phyloP scores from a whole-genome alignment of 64 coral and sea anemone genomes.

The Actinia equina region DNA sequence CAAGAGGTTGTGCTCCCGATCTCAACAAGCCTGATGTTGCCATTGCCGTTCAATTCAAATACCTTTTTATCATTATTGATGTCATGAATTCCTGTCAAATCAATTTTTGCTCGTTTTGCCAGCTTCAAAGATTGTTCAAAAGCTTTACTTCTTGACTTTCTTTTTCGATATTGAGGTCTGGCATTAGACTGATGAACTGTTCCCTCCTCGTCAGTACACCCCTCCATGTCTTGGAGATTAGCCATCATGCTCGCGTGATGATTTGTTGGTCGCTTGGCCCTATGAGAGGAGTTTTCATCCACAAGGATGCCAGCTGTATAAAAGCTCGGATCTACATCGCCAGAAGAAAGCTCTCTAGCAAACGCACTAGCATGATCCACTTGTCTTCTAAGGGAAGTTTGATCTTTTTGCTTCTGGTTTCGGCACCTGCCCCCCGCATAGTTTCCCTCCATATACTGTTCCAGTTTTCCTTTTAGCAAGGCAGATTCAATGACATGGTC shows the following conservation, averaged over 20 bases:
- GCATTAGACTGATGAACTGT: neutral
- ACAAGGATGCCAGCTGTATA: conserved; percentile 28
- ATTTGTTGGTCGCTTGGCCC: conserved; percentile 38
- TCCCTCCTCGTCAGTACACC: conserved; percentile 9
- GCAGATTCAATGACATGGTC: conserved; percentile 59
- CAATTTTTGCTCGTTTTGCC: conserved; percentile 41
- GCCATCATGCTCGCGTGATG: conserved; percentile 10
- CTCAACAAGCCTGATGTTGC: conserved; percentile 11
- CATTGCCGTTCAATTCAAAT: conserved; percentile 10
- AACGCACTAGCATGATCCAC: conserved; percentile 41
- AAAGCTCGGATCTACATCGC: conserved; percentile 23
- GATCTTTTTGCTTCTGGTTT: conserved; percentile 46
- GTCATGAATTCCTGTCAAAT: conserved; percentile 19
- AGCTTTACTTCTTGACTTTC: conserved; percentile 46
- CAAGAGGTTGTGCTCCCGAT: conserved; percentile 11
- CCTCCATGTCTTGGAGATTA: conserved; percentile 1
- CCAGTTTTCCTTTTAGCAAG: conserved; percentile 48
- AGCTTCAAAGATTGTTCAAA: conserved; percentile 40
- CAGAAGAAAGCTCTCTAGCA: conserved; percentile 49
- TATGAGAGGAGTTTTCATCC: conserved; percentile 43
- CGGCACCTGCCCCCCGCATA: conserved; percentile 42
- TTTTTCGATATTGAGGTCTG: conserved; percentile 22
- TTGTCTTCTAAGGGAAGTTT: conserved; percentile 48
- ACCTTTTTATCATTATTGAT: conserved; percentile 17
- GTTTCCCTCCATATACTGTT: conserved; percentile 46